Percentiles rank a stretch among this genome's conserved stretches.
Conservation (phyloP, 2,888 invertebrate species). For the Tachystola acroxantha region DNA sequence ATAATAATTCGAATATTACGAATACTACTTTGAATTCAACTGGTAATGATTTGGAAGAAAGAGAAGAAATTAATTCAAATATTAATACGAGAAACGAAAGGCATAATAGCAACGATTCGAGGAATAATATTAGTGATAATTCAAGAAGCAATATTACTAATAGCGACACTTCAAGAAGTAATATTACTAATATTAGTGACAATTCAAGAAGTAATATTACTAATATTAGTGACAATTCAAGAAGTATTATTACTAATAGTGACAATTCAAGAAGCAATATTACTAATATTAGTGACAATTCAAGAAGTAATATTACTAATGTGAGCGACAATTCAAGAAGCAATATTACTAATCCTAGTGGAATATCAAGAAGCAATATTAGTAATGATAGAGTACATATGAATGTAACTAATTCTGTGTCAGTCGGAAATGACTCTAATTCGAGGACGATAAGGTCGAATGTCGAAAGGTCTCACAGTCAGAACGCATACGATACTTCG, state of each 20-base stretch:
- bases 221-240: neutral
- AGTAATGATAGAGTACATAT: conserved; percentile 2
- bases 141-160: neutral
- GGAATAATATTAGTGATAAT: neutral
- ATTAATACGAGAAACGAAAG: neutral
- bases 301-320: conserved; percentile 1
- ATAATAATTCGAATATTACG: conserved; percentile 20
- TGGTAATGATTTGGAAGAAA: neutral
- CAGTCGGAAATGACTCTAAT: conserved; percentile 24
- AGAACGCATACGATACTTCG: conserved; percentile 49
- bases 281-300: neutral
- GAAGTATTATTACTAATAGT: neutral
- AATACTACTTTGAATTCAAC: conserved; percentile 3
- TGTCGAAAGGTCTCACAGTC: conserved; percentile 58
- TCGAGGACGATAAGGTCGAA: conserved; percentile 29
- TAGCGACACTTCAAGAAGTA: neutral
- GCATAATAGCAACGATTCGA: neutral
- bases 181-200: neutral
- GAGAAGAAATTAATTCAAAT: neutral
- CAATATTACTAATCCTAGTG: too few relatives aligned
- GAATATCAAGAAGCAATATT: too few relatives aligned
- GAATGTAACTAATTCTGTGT: conserved; percentile 9
- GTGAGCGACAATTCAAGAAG: neutral
- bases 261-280: neutral
- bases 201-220: neutral